phyloP scores from a whole-genome alignment of 2,113 vertebrate genomes.

The Scomber scombrus region DNA sequence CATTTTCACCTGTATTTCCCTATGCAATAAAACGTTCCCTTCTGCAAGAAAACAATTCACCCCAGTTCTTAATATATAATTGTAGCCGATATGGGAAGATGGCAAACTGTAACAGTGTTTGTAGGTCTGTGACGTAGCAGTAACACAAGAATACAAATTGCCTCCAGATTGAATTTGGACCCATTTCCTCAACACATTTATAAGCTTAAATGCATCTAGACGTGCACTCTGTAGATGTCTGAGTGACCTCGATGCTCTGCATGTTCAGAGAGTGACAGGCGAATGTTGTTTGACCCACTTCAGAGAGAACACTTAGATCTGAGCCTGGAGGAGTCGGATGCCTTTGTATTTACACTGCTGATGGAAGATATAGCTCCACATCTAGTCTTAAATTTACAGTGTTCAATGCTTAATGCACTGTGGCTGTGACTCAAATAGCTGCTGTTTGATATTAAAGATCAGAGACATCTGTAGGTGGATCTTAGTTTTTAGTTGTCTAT shows the following conservation, averaged over 20 bases:
- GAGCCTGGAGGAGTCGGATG: conserved; percentile 49
- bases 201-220: conserved; percentile 29
- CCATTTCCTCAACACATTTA: neutral
- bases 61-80: neutral
- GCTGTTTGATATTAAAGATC: neutral
- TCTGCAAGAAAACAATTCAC: too few species aligned
- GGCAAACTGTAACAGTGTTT: neutral
- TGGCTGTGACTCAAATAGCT: neutral
- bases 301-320: conserved; percentile 62
- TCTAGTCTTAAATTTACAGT: conserved; percentile 4
- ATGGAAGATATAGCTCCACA: conserved; percentile 32
- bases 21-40: neutral
- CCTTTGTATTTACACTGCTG: conserved; percentile 42
- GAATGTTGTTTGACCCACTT: conserved; percentile 77
- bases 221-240: conserved; percentile 31
- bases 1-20: neutral
- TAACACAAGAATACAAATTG: neutral
- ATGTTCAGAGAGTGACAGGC: conserved; percentile 57
- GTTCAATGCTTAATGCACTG: conserved; percentile 1
- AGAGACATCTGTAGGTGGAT: neutral
- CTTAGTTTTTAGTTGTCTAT: neutral
- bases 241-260: conserved; percentile 74
- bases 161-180: neutral
- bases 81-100: neutral
- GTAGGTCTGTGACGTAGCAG: neutral